Evolutionary conservation across 2,888 invertebrate species (phyloP), one percentile per base, ranked within the genome.

Genomic region (Charanyca ferruginea): DNA sequence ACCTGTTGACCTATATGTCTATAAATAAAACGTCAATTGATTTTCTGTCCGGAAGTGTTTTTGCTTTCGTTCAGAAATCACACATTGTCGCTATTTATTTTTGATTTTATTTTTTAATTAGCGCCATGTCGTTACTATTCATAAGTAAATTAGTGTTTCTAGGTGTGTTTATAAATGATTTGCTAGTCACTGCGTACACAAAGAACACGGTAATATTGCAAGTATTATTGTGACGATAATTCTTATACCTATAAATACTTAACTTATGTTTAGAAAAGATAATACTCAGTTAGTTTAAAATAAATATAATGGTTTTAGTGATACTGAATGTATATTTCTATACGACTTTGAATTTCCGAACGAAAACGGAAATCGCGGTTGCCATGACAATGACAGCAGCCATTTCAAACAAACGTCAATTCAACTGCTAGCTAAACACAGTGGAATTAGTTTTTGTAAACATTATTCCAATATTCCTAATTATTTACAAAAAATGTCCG

Each of bases 381-480:
- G 85, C 88, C 87, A 93, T 92, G 92, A 89, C 76, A 59, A 73
- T 76, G 62, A 68, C 9, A 18, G 59, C 91, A 90, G 73, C 83
- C 42, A 75, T 87, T 90, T 81, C 48, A 80, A 90, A 68, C 73
- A 83, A 84, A 83, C 72, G 90, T 89, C 88, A 89, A 80, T 58
- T 66, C 28, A 65, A 65, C 63, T 66, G 45, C 0, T 53, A 28
- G 45, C 0, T 53, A 28, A 2, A 48, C n/a, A 22, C 1, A 2
- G 42, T n/a, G 44, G 1, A 5, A n/a, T n/a, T n/a, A n/a, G n/a
- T 35, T 38, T 22, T 35, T 41, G 52, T 44, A 66, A 58, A 60
- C 20, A 32, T 49, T 23, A 22, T 2, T n/a, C 5, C 32, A 35
- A 23, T 6, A 2, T 41, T 32, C 13, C 5, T 6, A 9, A 41